These are phyloP conservation scores for Tenthredo distinguenda DNA, from an alignment of 2,888 invertebrate genomes.

Conservation along the genomic window DNA sequence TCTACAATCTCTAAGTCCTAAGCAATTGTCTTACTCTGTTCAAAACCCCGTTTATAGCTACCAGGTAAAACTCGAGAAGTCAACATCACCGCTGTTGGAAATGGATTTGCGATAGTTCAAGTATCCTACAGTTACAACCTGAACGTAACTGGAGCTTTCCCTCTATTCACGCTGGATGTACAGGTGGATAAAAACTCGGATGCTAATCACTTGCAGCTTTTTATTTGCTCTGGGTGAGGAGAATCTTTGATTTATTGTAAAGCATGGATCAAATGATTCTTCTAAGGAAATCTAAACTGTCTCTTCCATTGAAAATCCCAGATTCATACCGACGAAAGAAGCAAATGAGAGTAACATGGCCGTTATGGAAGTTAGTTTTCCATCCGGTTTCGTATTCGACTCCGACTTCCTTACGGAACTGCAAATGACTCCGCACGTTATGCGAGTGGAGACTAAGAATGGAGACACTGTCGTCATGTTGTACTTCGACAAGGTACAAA, in stretches of 20 bases:
- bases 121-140: background rate
- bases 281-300: background rate
- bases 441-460: constrained; percentile 85
- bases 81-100: background rate
- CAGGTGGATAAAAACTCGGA: constrained; percentile 77
- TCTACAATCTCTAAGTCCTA: constrained; percentile 77
- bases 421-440: constrained; percentile 81
- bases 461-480: constrained; percentile 84
- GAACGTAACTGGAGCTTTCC: background rate
- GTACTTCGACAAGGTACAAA: constrained; percentile 85
- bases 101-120: background rate
- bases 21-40: constrained; percentile 70
- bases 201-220: constrained; percentile 87
- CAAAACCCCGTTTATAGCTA: background rate
- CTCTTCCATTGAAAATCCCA: constrained; percentile 66
- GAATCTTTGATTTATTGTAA: background rate
- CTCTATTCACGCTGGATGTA: background rate
- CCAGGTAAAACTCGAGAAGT: background rate
- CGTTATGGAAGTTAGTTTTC: constrained; percentile 92
- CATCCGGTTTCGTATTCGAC: constrained; percentile 94
- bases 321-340: constrained; percentile 84
- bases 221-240: constrained; percentile 88
- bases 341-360: constrained; percentile 92
- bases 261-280: background rate
- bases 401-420: constrained; percentile 85